phyloP scores from a whole-genome alignment of 2,888 invertebrate species.

The Agrilus cyanescens region DNA sequence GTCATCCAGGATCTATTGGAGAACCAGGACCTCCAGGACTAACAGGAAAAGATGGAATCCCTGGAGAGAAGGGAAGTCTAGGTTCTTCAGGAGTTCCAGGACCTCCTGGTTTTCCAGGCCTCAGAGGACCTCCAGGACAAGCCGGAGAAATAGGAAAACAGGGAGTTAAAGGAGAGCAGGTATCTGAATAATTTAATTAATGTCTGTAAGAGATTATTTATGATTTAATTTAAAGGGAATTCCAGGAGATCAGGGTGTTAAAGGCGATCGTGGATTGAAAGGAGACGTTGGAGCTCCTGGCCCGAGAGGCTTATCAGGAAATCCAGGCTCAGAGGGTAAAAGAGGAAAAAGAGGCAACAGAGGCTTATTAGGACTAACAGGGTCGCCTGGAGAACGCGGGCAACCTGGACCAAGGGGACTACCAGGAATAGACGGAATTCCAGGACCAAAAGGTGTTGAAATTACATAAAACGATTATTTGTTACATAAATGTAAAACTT shows the following conservation, averaged over 20 bases:
- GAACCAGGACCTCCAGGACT: conserved; percentile 63
- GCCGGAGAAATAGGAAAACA: conserved; percentile 61
- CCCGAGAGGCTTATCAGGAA: conserved; percentile 64
- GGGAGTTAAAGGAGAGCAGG: conserved; percentile 66
- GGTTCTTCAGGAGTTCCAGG: conserved; percentile 64
- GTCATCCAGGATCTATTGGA: conserved; percentile 65
- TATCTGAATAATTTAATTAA: not conserved
- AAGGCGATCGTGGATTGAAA: conserved; percentile 66
- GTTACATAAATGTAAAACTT: not conserved
- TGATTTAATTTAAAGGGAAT: conserved; percentile 44
- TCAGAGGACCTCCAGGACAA: conserved; percentile 63
- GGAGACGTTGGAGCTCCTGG: conserved; percentile 65
- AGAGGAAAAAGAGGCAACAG: conserved; percentile 67
- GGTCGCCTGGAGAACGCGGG: conserved; percentile 64
- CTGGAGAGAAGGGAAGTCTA: conserved; percentile 67
- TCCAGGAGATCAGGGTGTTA: conserved; percentile 67
- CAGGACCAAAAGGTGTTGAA: conserved; percentile 55
- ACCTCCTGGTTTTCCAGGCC: conserved; percentile 72
- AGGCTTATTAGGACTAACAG: conserved; percentile 62
- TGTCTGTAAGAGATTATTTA: not conserved
- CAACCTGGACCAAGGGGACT: conserved; percentile 51
- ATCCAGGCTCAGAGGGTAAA: conserved; percentile 66
- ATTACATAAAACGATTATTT: not conserved
- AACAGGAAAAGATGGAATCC: conserved; percentile 68
- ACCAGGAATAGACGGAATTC: conserved; percentile 65